Percentiles rank a stretch among this genome's conserved stretches.
These are phyloP conservation scores for Conopomorpha cramerella DNA, from an alignment of 1,140 invertebrate species.

Conservation along the genomic window DNA sequence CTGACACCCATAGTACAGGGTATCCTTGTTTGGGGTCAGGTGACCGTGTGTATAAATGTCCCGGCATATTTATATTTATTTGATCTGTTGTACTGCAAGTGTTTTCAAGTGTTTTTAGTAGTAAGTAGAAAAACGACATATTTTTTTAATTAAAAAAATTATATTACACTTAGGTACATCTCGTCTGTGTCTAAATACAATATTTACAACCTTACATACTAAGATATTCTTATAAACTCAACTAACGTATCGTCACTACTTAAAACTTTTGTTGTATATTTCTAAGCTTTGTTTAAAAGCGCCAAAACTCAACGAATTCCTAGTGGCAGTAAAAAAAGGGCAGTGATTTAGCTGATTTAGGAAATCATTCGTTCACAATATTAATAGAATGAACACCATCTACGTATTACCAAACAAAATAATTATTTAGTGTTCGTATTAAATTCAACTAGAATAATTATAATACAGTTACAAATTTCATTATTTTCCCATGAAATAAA, in stretches of 20 bases:
- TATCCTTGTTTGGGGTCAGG: too few relatives aligned
- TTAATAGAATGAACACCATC: constrained; percentile 20
- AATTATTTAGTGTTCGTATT: too few relatives aligned
- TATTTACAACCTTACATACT: constrained; percentile 51
- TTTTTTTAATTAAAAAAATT: constrained; percentile 35
- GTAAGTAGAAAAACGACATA: neutral
- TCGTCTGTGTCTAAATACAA: constrained; percentile 53
- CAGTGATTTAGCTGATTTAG: constrained; percentile 47
- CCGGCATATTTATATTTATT: too few relatives aligned
- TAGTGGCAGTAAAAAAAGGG: constrained; percentile 24
- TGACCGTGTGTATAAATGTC: too few relatives aligned
- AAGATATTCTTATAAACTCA: constrained; percentile 18
- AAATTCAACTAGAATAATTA: too few relatives aligned
- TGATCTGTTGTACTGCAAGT: too few relatives aligned
- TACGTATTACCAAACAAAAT: constrained; percentile 22
- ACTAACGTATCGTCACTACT: constrained; percentile 25
- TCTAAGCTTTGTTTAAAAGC: constrained; percentile 11
- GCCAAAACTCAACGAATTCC: constrained; percentile 3
- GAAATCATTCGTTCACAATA: constrained; percentile 22
- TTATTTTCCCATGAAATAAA: too few relatives aligned
- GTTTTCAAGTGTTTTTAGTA: too few relatives aligned
- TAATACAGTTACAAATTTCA: too few relatives aligned
- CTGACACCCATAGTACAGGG: too few relatives aligned
- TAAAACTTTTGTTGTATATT: constrained; percentile 4
- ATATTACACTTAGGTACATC: constrained; percentile 51